Evolutionary conservation across 1,140 invertebrate species (phyloP), one percentile per base, ranked within the genome.

Genomic region (Samia ricini): DNA sequence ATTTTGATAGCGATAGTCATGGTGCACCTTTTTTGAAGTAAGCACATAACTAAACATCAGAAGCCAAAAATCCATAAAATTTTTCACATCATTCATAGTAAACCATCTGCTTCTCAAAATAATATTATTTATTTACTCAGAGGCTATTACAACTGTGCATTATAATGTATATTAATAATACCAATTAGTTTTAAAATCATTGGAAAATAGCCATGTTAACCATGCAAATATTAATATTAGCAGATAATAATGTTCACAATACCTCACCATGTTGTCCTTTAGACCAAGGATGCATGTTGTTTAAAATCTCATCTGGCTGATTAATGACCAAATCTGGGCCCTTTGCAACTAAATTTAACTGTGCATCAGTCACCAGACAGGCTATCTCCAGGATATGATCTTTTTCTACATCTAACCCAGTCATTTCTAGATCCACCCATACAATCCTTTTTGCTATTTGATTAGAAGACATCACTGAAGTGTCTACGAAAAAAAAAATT

Each of bases 331-430:
- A 83, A 78, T 95, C 91, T 5, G 95, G 94, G 52, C 94, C 94
- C 82, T 96, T 93, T 15, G 95, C 96, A 42, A 98, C 84, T 5
- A 97, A 88, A 71, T 97, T 95, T 4, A 99, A 88, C 56, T 98
- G 76, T 15, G 90, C 90, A 88, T 98, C 96, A 0, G 97, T 99
- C 23, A 99, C 91, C 29, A 99, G 77, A 83, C 96, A 97, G 0
- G 97, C 95, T 64, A 98, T 93, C 92, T 99, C 98, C 68, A 99
- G 82, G 24, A 99, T 96, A 63, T 94, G 92, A 83, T 97, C 94
- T 63, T 91, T 95, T 0, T 95, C 91, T 54, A 95, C 79, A 86
- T 98, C 92, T 12, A 99, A 84, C 0, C 92, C 92, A 12, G 95
- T 96, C 95, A 97, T 96, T 92, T 97, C 91, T 36, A 93, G 77